Percentiles rank a stretch among this genome's conserved stretches.
Conservation (phyloP, 1,140 invertebrate genomes). For the Habropoda laboriosa region DNA sequence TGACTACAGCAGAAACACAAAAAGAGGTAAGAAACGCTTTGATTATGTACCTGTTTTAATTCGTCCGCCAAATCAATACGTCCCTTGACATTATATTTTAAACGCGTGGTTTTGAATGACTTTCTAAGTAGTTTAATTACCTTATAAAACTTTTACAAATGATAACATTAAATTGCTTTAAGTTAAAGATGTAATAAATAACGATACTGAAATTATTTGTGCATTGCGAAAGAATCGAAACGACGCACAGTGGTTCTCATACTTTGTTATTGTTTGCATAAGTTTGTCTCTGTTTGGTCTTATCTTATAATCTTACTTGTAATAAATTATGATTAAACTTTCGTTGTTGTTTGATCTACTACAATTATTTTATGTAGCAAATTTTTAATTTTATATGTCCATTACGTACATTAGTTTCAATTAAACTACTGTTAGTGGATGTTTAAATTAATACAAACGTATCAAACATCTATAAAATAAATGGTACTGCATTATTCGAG, state of each 20-base stretch:
- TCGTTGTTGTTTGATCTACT: not conserved
- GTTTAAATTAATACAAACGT: not conserved
- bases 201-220: not conserved
- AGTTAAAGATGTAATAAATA: not conserved
- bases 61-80: slow-evolving; percentile 57
- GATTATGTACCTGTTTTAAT: slow-evolving; percentile 21
- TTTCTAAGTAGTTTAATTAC: not conserved
- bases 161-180: not conserved
- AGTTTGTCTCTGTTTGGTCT: not conserved
- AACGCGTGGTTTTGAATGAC: not conserved
- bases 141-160: not conserved
- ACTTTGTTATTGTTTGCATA: slow-evolving; percentile 19
- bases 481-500: not conserved
- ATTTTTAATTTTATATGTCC: not conserved
- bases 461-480: not conserved
- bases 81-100: slow-evolving; percentile 14
- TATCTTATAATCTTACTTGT: not conserved
- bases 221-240: slow-evolving; percentile 15
- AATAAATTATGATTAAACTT: not conserved
- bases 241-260: slow-evolving; percentile 28
- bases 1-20: slow-evolving; percentile 64
- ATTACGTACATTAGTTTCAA: not conserved
- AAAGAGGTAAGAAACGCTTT: slow-evolving; percentile 71
- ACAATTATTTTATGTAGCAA: not conserved
- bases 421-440: not conserved